Evolutionary conservation across 2,113 vertebrate genomes (phyloP).

Genomic region (Myrmecophaga tridactyla): DNA sequence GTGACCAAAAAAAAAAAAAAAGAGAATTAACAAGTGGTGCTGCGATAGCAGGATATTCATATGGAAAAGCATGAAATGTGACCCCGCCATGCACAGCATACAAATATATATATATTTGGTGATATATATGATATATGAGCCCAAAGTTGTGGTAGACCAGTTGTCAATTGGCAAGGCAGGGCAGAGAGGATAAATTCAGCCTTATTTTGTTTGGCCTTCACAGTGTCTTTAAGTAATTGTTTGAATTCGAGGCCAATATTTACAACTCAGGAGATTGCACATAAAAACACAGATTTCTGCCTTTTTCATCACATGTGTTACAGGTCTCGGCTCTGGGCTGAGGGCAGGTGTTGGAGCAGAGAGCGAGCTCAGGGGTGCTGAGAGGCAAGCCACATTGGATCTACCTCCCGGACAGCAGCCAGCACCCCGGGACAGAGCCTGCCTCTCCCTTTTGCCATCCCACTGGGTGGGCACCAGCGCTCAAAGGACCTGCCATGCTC

Average conservation of each 20-base stretch:
- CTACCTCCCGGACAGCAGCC: not conserved
- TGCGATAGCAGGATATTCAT: no score
- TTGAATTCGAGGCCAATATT: not conserved
- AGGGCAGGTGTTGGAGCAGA: not conserved
- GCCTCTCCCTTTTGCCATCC: not conserved
- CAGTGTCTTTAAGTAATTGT: not conserved
- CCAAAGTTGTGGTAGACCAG: not conserved
- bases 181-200: not conserved
- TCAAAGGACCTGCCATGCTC: not conserved
- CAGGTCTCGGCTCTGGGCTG: not conserved
- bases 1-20: no score
- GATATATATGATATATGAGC: no score
- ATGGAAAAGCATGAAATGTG: no score
- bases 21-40: no score
- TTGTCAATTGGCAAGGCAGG: not conserved
- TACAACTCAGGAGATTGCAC: not conserved
- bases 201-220: not conserved
- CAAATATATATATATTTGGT: no score
- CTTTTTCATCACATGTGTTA: not conserved
- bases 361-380: not conserved
- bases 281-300: not conserved
- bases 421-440: not conserved
- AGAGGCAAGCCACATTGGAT: fast-evolving
- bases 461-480: not conserved
- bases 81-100: no score